Evolutionary conservation across 2,888 invertebrate species (phyloP), one percentile per base, ranked within the genome.

Genomic region (Hedya salicella): DNA sequence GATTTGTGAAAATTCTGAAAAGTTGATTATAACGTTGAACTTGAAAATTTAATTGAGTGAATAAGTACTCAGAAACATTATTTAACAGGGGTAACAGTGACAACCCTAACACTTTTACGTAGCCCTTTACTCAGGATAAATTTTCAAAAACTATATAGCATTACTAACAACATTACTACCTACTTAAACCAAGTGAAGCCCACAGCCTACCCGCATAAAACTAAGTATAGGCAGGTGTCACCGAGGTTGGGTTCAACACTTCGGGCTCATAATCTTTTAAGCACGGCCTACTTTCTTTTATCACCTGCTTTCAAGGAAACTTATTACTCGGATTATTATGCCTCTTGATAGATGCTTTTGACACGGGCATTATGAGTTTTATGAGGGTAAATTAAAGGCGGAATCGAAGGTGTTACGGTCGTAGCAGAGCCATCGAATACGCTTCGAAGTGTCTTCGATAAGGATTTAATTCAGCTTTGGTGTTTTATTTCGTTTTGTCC

Each of bases 251-350:
- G 70, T 74, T 71, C 73, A 25, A 69, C 72, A 73, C 69, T 68
- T 69, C 62, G 64, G 71, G 71, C 74, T 73, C 77, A 76, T 81
- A 82, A 82, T 82, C 83, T 76, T 66, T 71, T 75, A 75, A 78
- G 77, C 78, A 78, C 73, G 75, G 73, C 78, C 77, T 77, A 83
- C 78, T 81, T 75, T 75, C 74, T 71, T 81, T 83, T 83, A 83
- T 80, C 79, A 67, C 73, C 73, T 70, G 71, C 68, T 71, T 71
- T 65, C 70, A 71, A 74, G 71, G 67, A 69, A 65, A 69, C 73
- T 75, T 76, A 75, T 76, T 79, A 76, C 74, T 57, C 70, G 74
- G 76, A 77, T 79, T 74, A 79, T 75, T 73, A 71, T 75, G 71
- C 72, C 70, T 70, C 69, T 71, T 81, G 83, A 82, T 78, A 79